These are phyloP conservation scores for Steinernema carpocapsae DNA, from an alignment of 2,888 invertebrate genomes.

Conservation along the genomic window DNA sequence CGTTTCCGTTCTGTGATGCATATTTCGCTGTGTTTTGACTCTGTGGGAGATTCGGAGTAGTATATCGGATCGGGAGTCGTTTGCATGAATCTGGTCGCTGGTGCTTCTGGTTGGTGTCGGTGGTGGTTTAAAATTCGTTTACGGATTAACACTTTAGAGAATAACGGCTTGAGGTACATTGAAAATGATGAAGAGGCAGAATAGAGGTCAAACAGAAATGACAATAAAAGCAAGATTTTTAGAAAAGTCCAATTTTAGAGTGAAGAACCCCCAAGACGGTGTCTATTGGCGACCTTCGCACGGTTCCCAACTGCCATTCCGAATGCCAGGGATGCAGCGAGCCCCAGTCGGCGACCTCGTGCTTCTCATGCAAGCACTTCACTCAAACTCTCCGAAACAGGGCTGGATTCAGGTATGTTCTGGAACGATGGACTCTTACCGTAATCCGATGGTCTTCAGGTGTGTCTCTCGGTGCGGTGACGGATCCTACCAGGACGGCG, in stretches of 20 bases:
- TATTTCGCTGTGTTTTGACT: neutral
- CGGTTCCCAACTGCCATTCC: slow-evolving; percentile 62
- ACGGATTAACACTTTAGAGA: neutral
- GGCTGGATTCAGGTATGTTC: slow-evolving; percentile 63
- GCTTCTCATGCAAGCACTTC: slow-evolving; percentile 65
- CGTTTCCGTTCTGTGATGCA: neutral
- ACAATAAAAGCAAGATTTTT: neutral
- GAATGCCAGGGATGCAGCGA: slow-evolving; percentile 63
- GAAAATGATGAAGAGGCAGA: neutral
- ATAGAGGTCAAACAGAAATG: neutral
- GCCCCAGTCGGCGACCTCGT: slow-evolving; percentile 58
- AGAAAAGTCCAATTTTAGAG: slow-evolving; percentile 2
- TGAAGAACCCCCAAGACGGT: slow-evolving; percentile 37
- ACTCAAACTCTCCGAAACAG: slow-evolving; percentile 64
- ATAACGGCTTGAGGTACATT: neutral
- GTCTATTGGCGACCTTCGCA: slow-evolving; percentile 59
- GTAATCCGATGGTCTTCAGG: slow-evolving; percentile 37
- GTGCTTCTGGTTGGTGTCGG: neutral
- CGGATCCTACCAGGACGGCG: slow-evolving; percentile 64
- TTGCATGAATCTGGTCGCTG: slow-evolving; percentile 14
- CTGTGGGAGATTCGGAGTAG: neutral
- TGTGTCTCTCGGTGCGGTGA: slow-evolving; percentile 66
- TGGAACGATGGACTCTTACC: no score
- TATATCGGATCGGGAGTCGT: slow-evolving; percentile 9
- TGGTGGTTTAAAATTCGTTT: neutral